Evolutionary conservation across 1,140 invertebrate species (phyloP).

Genomic region (Platyscapa corneri): DNA sequence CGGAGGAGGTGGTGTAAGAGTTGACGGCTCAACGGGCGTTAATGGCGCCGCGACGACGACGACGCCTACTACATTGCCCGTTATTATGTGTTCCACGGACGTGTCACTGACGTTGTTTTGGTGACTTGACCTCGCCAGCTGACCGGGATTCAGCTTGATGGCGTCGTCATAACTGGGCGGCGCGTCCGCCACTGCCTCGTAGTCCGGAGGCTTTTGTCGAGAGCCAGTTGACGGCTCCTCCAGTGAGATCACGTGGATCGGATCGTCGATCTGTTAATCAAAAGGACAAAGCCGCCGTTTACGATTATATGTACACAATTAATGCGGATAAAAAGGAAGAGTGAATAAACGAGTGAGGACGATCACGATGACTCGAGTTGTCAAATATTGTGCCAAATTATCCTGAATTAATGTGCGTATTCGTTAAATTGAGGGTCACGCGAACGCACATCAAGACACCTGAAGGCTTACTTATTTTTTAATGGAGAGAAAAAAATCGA

Average conservation of each 20-base stretch:
- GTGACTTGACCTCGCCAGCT: slow-evolving; percentile 63
- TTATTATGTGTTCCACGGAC: slow-evolving; percentile 56
- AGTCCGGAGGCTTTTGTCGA: slow-evolving; percentile 83
- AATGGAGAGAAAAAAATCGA: background rate
- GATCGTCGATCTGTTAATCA: slow-evolving; percentile 77
- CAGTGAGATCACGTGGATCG: slow-evolving; percentile 80
- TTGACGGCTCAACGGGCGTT: slow-evolving; percentile 58
- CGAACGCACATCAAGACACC: background rate
- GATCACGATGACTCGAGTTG: background rate
- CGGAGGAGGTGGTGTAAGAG: slow-evolving; percentile 66
- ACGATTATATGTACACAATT: background rate
- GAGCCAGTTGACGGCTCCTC: slow-evolving; percentile 69
- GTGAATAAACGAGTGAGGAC: background rate
- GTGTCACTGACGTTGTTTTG: slow-evolving; percentile 53
- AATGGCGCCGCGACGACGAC: slow-evolving; percentile 56
- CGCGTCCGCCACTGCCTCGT: slow-evolving; percentile 80
- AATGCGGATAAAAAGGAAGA: background rate
- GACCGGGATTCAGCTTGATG: slow-evolving; percentile 80
- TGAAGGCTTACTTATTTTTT: background rate
- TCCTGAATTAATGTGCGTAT: background rate
- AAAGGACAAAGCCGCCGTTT: background rate
- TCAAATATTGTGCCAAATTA: slow-evolving; percentile 1
- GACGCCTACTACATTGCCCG: slow-evolving; percentile 59
- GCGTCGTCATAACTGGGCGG: slow-evolving; percentile 84
- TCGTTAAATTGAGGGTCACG: slow-evolving; percentile 26